Evolutionary conservation across 2,797 vertebrate genomes (phyloP).

Genomic region (Myotis daubentonii): DNA sequence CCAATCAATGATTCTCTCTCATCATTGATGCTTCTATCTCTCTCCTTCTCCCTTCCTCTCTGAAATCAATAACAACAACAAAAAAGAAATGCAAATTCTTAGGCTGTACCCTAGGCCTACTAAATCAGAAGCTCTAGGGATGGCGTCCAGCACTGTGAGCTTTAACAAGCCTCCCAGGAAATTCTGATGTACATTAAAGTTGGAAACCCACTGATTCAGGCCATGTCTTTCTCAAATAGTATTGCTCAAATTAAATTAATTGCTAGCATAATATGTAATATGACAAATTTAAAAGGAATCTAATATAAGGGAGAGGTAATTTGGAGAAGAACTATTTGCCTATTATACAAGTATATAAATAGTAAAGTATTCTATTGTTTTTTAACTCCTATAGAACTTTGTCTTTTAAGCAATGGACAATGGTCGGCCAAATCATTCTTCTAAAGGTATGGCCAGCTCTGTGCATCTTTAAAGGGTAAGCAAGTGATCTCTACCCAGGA

Average conservation of each 20-base stretch:
- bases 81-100: not conserved
- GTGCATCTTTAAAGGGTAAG: slow-evolving; percentile 27
- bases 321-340: not conserved
- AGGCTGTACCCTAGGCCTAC: not conserved
- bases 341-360: not conserved
- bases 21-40: no score
- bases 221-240: not conserved
- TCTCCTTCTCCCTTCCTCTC: no score
- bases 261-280: not conserved
- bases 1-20: no score
- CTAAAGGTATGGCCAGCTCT: not conserved
- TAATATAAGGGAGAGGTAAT: not conserved
- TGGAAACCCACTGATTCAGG: not conserved
- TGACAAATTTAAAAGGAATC: not conserved
- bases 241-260: not conserved
- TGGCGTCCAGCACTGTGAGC: not conserved
- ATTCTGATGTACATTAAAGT: not conserved
- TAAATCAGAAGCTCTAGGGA: not conserved
- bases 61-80: no score
- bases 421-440: not conserved
- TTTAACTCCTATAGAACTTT: not conserved
- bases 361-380: not conserved
- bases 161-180: not conserved
- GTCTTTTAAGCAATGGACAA: not conserved
- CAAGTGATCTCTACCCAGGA: not conserved